Conservation (phyloP, 2,888 invertebrate species). For the Rhimphoctona megacephalus region DNA sequence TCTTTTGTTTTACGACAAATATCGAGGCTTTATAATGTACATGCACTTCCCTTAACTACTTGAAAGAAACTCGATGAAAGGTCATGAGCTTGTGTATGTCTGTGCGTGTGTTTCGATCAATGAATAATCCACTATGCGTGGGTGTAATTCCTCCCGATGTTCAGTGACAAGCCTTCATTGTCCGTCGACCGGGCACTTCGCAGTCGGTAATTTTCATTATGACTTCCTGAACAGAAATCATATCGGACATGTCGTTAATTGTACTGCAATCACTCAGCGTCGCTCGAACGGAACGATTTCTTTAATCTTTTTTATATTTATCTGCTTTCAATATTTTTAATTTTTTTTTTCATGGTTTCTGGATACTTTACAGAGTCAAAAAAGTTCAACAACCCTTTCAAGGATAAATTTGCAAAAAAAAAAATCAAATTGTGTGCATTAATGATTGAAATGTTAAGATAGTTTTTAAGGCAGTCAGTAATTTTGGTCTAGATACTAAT, state of each 20-base stretch:
- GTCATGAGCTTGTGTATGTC: neutral
- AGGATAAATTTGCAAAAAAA: no score
- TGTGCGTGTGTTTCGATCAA: conserved; percentile 15
- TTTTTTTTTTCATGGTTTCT: neutral
- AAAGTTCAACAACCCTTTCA: neutral
- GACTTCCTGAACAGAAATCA: conserved; percentile 35
- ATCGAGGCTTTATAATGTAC: conserved; percentile 2
- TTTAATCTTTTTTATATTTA: neutral
- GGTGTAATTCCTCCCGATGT: conserved; percentile 46
- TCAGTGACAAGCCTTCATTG: conserved; percentile 26
- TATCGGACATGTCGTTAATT: conserved; percentile 1
- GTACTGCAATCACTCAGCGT: neutral
- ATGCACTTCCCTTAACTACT: conserved; percentile 36
- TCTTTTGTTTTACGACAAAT: conserved; percentile 30
- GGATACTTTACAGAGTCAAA: neutral
- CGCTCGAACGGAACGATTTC: neutral
- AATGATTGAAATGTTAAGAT: no score
- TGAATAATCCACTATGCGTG: conserved; percentile 52
- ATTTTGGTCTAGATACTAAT: no score
- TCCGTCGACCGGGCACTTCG: conserved; percentile 6
- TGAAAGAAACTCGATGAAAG: conserved; percentile 27
- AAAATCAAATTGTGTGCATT: no score
- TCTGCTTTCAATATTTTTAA: neutral
- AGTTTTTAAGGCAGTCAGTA: no score
- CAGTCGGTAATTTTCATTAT: conserved; percentile 24